These are phyloP conservation scores for Bambusicola thoracicus DNA, from an alignment of 2,113 vertebrate species.

Conservation along the genomic window DNA sequence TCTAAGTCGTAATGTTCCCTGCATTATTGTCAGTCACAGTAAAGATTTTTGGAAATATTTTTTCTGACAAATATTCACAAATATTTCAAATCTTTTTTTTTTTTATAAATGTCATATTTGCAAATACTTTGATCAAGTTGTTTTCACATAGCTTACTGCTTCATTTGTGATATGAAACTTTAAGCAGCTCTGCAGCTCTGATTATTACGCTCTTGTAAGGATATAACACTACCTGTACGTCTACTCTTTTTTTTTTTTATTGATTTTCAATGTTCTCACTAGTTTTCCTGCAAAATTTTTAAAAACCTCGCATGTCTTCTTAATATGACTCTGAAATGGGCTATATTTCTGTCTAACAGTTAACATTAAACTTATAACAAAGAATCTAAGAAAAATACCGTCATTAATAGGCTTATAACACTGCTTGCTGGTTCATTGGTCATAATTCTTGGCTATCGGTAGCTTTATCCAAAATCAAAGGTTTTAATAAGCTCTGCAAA, in stretches of 20 bases:
- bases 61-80: background rate
- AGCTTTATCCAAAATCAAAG: slow-evolving; percentile 29
- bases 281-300: background rate
- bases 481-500: slow-evolving; percentile 5
- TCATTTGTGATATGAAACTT: background rate
- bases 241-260: background rate
- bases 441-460: slow-evolving; percentile 16
- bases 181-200: background rate
- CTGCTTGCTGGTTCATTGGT: background rate
- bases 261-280: background rate
- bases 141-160: background rate
- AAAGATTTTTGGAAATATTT: background rate
- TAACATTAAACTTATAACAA: background rate
- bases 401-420: background rate
- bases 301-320: background rate
- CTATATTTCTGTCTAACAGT: background rate
- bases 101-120: background rate
- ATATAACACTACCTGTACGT: background rate
- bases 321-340: background rate
- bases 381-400: background rate
- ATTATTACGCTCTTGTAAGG: background rate
- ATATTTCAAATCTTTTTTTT: background rate
- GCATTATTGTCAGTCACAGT: background rate
- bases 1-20: background rate
- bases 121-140: background rate